Evolutionary conservation across 2,888 invertebrate genomes (phyloP), one percentile per base, ranked within the genome.

Genomic region (Boloria euphrosyne): DNA sequence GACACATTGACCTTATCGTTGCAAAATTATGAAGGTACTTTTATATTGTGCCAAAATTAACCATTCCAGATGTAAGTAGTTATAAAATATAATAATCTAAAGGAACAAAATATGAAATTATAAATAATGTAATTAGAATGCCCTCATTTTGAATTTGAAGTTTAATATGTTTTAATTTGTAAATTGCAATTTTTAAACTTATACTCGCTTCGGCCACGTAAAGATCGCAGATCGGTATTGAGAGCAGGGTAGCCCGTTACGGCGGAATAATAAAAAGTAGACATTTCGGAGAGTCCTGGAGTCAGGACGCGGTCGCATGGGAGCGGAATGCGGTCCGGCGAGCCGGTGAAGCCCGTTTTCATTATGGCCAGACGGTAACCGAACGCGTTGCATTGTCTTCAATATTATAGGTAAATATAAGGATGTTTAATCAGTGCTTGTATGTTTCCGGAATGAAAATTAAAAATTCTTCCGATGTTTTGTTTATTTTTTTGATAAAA

Each of bases 281-380:
- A 87, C 83, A 86, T 89, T 90, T 90, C 82, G 86, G 88, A 80
- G 84, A 85, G 81, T 86, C 85, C 87, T 83, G 85, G 75, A 76
- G 76, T 67, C 75, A 75, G 81, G 81, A 83, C 66, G 73, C 73
- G 84, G 90, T 87, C 89, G 90, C 89, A 89, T 92, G 91, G 91
- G 91, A 92, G 91, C 84, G 91, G 91, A 92, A 92, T 92, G 91
- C 88, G 89, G 91, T 91, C 85, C 87, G 83, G 83, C 85, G 73
- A 70, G 73, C 76, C 55, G 67, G 71, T 47, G 73, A 60, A 68
- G 72, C 71, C 72, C 71, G 73, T 65, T 66, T 65, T 60, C 70
- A 65, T 65, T 69, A 59, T 54, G 65, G 46, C 66, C 55, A 31
- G 53, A 44, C 57, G 46, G 22, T 50, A 61, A 67, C 22, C 58